Evolutionary conservation across 2,797 vertebrate genomes (phyloP), one percentile per base, ranked within the genome.

Genomic region (Pseudochromis fuscus): DNA sequence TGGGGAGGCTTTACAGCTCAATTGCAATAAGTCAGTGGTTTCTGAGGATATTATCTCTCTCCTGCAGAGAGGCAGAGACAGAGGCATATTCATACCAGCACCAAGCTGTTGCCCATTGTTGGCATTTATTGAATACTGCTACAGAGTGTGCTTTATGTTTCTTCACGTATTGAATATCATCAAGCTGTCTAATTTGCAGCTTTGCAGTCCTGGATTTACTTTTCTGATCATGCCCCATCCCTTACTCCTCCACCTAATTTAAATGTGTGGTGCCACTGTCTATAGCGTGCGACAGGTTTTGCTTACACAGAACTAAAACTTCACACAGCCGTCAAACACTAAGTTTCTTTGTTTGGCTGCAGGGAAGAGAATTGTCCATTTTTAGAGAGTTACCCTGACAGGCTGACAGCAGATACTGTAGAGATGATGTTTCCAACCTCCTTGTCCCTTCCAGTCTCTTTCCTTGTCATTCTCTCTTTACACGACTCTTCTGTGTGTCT

Each of bases 401-500:
- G 44, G 49, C 28, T 61, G 60, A 60, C 51, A 62, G 48, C 3
- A 46, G 21, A 37, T 48, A 7, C 48, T 35, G 21, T 25, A 38
- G 16, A 15, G 19, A 68, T 19, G 33, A 49, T 27, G 35, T 70
- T 56, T 66, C 55, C 27, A n/a, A 24, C 33, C 24, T 45, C 40
- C 15, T 21, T 55, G n/a, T 59, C 67, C n/a, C 25, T 42, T 69
- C 21, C 42, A 7, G 8, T 50, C 51, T 63, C 51, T 50, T 37
- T 18, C 45, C 2, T 31, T 23, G 56, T 55, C 46, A 27, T 9
- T 42, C 56, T 61, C 12, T 45, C 33, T 64, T 24, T 6, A 21
- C 70, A 60, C 35, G 51, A 42, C 50, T 72, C 21, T 42, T 46
- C 59, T 75, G 55, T 77, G 58, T 69, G 40, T 58, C 70, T 64